Conservation (phyloP, 1,140 invertebrate species). For the Pseudomyrmex sp. region DNA sequence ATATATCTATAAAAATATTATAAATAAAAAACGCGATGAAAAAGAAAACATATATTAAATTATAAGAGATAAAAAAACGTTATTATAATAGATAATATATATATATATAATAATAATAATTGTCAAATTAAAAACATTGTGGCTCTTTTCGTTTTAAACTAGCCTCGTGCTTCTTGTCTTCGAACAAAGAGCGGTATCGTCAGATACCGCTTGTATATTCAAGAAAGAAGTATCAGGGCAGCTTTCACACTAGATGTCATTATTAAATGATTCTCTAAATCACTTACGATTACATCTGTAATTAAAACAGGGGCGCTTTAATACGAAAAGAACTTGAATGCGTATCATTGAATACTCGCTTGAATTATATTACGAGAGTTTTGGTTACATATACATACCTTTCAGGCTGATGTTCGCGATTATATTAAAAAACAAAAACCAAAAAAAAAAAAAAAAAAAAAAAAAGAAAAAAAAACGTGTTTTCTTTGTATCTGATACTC, state of each 20-base stretch:
- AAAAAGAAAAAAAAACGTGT: conserved; percentile 7
- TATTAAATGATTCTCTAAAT: background rate
- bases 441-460: no score
- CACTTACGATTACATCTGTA: background rate
- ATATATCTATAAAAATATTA: conserved; percentile 13
- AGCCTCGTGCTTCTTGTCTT: conserved; percentile 62
- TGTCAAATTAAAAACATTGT: conserved; percentile 71
- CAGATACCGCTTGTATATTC: background rate
- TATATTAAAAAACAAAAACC: conserved; percentile 14
- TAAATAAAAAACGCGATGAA: conserved; percentile 69
- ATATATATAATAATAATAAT: conserved; percentile 63
- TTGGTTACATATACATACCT: conserved; percentile 16
- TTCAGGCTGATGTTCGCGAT: conserved; percentile 42
- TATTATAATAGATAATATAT: conserved; percentile 80
- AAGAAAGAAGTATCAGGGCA: no score
- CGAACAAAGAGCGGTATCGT: background rate
- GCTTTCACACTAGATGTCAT: background rate
- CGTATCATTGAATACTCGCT: conserved; percentile 46
- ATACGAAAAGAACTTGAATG: conserved; percentile 59
- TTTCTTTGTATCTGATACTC: conserved; percentile 34
- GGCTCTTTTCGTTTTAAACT: conserved; percentile 72
- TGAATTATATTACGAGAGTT: conserved; percentile 21
- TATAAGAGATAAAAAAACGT: conserved; percentile 78
- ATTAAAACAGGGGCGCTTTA: conserved; percentile 58
- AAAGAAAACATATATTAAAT: conserved; percentile 68